Percentiles rank a stretch among this genome's conserved stretches.
These are phyloP conservation scores for Penaeus chinensis DNA, from an alignment of 1,140 invertebrate genomes.

Conservation along the genomic window DNA sequence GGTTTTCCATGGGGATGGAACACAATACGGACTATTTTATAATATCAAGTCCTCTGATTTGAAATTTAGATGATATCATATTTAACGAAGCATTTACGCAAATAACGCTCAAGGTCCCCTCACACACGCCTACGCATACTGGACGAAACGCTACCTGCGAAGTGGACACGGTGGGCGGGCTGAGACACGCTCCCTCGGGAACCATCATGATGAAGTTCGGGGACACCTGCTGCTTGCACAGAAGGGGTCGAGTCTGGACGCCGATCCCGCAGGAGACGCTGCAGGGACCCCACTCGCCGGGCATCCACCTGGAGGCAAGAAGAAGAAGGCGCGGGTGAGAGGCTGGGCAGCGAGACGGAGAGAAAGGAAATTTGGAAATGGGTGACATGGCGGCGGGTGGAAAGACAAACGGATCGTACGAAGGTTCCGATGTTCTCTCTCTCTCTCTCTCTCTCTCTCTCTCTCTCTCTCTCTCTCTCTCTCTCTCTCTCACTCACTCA, in stretches of 20 bases:
- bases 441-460: too few relatives aligned
- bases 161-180: conserved; percentile 48
- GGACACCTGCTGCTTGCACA: conserved; percentile 71
- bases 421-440: too few relatives aligned
- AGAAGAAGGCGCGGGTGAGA: not conserved
- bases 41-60: too few relatives aligned
- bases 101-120: too few relatives aligned
- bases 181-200: conserved; percentile 63
- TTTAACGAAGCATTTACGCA: too few relatives aligned
- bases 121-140: not conserved
- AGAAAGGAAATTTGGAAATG: not conserved
- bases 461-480: too few relatives aligned
- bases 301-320: conserved; percentile 69
- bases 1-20: not conserved
- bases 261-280: conserved; percentile 79
- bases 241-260: conserved; percentile 71
- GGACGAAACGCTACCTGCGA: conserved; percentile 41
- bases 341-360: not conserved
- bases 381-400: too few relatives aligned
- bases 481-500: too few relatives aligned
- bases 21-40: not conserved
- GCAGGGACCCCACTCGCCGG: conserved; percentile 74
- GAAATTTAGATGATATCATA: too few relatives aligned
- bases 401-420: too few relatives aligned
- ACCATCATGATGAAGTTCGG: conserved; percentile 72